These are phyloP conservation scores for Trypoxylon attenuatum DNA, from an alignment of 2,888 invertebrate genomes.

Conservation along the genomic window DNA sequence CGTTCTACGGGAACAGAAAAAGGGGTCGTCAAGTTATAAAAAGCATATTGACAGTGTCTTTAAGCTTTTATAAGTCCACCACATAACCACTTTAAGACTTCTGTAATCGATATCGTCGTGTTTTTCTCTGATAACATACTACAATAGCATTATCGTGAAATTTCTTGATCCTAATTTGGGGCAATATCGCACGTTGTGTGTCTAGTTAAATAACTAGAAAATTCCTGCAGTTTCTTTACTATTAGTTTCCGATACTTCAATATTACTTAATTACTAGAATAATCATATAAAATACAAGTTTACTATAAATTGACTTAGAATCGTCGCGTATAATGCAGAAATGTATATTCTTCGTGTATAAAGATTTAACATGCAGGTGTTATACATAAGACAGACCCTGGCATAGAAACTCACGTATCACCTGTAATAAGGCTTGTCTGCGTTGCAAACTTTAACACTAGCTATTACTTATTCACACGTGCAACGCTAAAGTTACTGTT, in stretches of 20 bases:
- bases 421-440: too few relatives aligned
- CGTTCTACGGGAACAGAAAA: constrained; percentile 1
- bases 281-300: too few relatives aligned
- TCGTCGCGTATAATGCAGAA: too few relatives aligned
- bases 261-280: too few relatives aligned
- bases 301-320: too few relatives aligned
- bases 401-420: not conserved
- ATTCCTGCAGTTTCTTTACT: too few relatives aligned
- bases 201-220: too few relatives aligned
- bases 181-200: too few relatives aligned
- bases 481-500: not conserved
- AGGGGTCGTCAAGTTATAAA: constrained; percentile 24
- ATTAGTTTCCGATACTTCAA: too few relatives aligned
- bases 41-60: constrained; percentile 29
- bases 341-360: too few relatives aligned
- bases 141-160: too few relatives aligned
- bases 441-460: not conserved
- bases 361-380: not conserved
- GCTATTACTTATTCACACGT: not conserved
- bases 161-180: too few relatives aligned
- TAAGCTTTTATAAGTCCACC: constrained; percentile 38
- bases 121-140: constrained; percentile 6
- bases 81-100: constrained; percentile 13
- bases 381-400: not conserved
- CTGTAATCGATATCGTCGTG: constrained; percentile 28